Percentiles rank a stretch among this genome's conserved stretches.
These are phyloP conservation scores for Lutraria rhynchaena DNA, from an alignment of 1,140 invertebrate species.

Conservation along the genomic window DNA sequence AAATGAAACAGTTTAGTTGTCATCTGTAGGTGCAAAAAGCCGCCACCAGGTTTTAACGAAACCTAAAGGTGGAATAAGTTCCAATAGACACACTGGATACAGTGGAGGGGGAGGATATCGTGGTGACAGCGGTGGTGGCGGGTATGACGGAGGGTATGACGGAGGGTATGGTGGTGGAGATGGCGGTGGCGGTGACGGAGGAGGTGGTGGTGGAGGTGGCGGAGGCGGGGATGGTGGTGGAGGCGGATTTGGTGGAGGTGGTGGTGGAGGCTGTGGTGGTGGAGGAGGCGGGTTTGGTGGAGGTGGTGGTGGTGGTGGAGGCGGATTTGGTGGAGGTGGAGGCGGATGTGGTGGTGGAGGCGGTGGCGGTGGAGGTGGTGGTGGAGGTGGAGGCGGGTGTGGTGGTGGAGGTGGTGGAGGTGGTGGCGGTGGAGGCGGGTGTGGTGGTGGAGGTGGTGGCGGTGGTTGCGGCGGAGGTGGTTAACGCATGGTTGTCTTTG, in stretches of 20 bases:
- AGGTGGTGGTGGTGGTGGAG: neutral
- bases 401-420: neutral
- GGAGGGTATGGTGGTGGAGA: neutral
- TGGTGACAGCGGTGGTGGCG: neutral
- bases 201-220: neutral
- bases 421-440: neutral
- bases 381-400: neutral
- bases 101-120: neutral
- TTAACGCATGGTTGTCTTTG: too few species aligned
- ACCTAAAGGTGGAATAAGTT: too few species aligned
- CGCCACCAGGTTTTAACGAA: too few species aligned
- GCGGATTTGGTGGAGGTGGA: neutral
- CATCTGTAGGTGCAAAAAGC: too few species aligned
- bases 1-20: too few species aligned
- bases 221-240: neutral
- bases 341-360: neutral
- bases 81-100: neutral
- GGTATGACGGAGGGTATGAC: neutral
- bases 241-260: neutral
- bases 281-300: neutral
- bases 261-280: neutral
- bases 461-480: neutral
- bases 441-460: neutral
- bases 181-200: neutral
- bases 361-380: neutral